Evolutionary conservation across 2,113 vertebrate species (phyloP).

Genomic region (Dromas ardeola): DNA sequence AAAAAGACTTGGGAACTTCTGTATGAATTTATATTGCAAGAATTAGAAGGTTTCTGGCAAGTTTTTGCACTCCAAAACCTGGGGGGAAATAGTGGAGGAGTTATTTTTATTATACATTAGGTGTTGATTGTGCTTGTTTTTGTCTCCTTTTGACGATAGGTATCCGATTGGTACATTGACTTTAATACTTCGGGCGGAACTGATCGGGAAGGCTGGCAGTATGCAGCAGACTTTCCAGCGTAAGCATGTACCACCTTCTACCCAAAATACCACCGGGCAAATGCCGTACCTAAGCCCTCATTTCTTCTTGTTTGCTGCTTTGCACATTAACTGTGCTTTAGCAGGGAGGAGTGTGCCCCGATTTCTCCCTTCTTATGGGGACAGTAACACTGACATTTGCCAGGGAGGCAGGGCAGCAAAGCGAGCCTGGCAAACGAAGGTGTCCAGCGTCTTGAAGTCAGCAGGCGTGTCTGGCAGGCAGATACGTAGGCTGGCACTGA

Average conservation of each 20-base stretch:
- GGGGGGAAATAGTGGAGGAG: neutral
- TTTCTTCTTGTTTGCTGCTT: neutral
- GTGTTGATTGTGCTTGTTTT: neutral
- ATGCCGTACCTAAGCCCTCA: neutral
- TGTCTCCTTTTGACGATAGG: conserved; percentile 69
- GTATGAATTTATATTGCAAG: neutral
- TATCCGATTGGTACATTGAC: conserved; percentile 91
- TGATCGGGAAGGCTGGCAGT: conserved; percentile 96
- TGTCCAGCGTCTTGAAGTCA: neutral
- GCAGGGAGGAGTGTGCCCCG: neutral
- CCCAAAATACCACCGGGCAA: neutral
- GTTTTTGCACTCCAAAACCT: neutral
- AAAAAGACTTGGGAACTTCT: neutral
- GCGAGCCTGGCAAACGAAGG: neutral
- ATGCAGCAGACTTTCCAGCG: conserved; percentile 95
- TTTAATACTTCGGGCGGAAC: conserved; percentile 85
- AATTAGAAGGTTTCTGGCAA: neutral
- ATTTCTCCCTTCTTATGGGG: neutral
- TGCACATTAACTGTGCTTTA: neutral
- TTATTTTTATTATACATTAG: neutral
- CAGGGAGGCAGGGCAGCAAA: neutral
- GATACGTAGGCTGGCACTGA: neutral
- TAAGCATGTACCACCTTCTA: conserved; percentile 60
- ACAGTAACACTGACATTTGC: neutral
- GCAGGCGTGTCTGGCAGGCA: neutral